Percentiles rank a stretch among this genome's conserved stretches.
phyloP scores from a whole-genome alignment of 2,113 vertebrate species.

The Gorsachius goisagi region DNA sequence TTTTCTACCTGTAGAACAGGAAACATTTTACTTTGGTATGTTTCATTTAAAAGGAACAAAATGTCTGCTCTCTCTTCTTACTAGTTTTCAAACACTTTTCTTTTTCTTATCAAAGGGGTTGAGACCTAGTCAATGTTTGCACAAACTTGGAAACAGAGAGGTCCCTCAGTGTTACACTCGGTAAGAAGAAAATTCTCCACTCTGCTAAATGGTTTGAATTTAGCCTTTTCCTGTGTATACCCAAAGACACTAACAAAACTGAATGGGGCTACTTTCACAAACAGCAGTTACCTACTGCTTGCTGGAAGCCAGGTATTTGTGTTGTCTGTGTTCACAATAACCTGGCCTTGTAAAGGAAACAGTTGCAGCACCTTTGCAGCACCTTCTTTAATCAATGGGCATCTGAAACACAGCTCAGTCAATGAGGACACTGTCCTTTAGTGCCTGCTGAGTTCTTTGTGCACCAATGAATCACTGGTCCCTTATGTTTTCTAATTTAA shows the following conservation, averaged over 20 bases:
- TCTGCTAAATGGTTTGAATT: neutral
- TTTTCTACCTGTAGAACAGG: neutral
- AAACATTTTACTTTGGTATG: neutral
- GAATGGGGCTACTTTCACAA: neutral
- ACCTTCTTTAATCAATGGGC: slow-evolving; percentile 5
- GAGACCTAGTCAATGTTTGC: neutral
- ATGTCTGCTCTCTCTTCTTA: neutral
- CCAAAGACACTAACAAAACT: neutral
- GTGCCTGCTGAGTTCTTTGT: slow-evolving; percentile 32
- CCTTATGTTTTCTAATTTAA: slow-evolving; percentile 55
- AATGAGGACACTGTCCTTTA: neutral
- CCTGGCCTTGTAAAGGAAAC: neutral
- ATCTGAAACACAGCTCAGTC: neutral
- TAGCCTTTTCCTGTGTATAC: neutral
- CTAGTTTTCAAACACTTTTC: neutral
- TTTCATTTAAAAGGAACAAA: neutral
- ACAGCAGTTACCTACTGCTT: neutral
- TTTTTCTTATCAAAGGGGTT: neutral
- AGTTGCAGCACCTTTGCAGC: neutral
- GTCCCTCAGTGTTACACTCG: neutral
- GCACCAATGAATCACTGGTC: slow-evolving; percentile 12
- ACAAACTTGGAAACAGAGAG: neutral
- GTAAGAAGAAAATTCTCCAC: neutral
- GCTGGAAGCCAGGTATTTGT: neutral
- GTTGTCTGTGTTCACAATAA: neutral